These are phyloP conservation scores for Hystrix cristata DNA, from an alignment of 2,113 vertebrate genomes.

Conservation along the genomic window DNA sequence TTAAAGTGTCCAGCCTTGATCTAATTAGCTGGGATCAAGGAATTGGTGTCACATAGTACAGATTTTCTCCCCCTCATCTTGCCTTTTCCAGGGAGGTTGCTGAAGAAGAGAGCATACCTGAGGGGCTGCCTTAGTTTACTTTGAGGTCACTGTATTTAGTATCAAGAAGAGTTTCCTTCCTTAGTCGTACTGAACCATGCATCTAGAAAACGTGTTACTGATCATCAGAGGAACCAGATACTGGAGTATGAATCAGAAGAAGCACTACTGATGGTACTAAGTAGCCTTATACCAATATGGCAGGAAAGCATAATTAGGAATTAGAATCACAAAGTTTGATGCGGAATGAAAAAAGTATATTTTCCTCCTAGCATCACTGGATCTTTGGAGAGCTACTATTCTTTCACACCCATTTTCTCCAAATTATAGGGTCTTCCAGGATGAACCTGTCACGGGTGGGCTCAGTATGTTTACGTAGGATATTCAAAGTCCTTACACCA, in stretches of 20 bases:
- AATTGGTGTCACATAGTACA: neutral
- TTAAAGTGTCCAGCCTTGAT: neutral
- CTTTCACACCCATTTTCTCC: neutral
- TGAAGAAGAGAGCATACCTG: neutral
- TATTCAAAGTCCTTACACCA: neutral
- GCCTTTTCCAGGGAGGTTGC: neutral
- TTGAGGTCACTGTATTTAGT: constrained; percentile 22
- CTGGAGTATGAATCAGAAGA: neutral
- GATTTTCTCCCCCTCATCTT: neutral
- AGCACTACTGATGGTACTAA: neutral
- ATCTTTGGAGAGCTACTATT: neutral
- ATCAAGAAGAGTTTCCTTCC: neutral
- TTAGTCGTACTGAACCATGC: neutral
- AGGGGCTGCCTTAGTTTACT: neutral
- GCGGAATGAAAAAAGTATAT: neutral
- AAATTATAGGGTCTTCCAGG: neutral
- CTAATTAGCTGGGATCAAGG: neutral
- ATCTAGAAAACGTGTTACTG: constrained; percentile 11
- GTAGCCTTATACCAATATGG: neutral
- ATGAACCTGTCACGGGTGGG: neutral
- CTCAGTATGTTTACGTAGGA: neutral
- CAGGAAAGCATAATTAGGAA: neutral
- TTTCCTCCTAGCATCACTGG: neutral
- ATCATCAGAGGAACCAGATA: neutral
- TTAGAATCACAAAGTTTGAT: constrained; percentile 41